Evolutionary conservation across 2,113 vertebrate genomes (phyloP).

Genomic region (Cavia porcellus): DNA sequence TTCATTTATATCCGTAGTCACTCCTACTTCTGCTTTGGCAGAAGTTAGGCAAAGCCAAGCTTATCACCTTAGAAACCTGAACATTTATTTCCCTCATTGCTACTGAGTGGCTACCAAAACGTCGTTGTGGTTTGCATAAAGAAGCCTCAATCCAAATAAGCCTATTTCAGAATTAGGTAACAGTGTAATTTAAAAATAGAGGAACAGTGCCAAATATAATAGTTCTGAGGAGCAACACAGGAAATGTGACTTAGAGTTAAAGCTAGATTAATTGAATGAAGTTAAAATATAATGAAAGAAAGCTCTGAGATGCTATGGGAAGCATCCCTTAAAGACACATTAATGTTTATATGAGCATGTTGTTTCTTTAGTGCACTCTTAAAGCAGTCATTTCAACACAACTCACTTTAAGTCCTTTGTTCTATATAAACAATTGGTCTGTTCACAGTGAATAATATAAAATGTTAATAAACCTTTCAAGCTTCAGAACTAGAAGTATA

Average conservation of each 20-base stretch:
- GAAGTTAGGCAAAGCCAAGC: background rate
- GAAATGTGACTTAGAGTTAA: conserved; percentile 40
- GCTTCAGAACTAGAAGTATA: conserved; percentile 58
- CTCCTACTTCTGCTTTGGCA: background rate
- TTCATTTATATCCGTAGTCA: background rate
- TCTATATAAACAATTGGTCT: conserved; percentile 78
- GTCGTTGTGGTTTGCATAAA: background rate
- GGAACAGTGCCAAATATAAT: background rate
- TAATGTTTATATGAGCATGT: background rate
- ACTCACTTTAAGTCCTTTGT: conserved; percentile 75
- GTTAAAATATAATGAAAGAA: background rate
- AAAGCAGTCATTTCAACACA: conserved; percentile 68
- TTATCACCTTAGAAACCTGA: background rate
- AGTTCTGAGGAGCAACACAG: background rate
- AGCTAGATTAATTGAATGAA: conserved; percentile 30
- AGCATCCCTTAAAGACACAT: background rate
- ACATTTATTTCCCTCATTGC: background rate
- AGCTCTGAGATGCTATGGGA: background rate
- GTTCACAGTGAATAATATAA: conserved; percentile 76
- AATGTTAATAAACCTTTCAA: conserved; percentile 82
- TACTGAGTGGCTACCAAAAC: background rate
- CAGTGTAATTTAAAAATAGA: background rate
- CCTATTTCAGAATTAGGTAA: conserved; percentile 6
- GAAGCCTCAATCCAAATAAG: background rate
- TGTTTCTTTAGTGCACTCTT: conserved; percentile 68